These are phyloP conservation scores for Drosophila punjabiensis DNA, from an alignment of 1,140 invertebrate genomes.

Conservation along the genomic window DNA sequence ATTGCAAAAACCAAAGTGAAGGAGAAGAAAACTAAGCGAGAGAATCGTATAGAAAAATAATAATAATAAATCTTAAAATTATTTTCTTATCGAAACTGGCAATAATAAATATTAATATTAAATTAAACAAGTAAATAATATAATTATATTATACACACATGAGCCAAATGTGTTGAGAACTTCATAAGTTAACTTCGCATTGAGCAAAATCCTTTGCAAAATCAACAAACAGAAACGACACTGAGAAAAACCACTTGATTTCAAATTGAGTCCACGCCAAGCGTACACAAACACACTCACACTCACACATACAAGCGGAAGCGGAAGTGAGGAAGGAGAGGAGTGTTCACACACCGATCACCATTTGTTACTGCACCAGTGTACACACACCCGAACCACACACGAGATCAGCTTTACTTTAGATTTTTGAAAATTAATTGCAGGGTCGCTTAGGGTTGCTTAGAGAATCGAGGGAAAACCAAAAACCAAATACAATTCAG, in stretches of 20 bases:
- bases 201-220: constrained; percentile 28
- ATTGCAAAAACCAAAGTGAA: constrained; percentile 11
- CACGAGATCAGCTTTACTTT: constrained; percentile 51
- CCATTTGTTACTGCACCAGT: constrained; percentile 38
- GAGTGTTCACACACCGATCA: constrained; percentile 22
- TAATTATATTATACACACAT: constrained; percentile 46
- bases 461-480: constrained; percentile 21
- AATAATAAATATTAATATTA: constrained; percentile 74
- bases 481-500: constrained; percentile 33
- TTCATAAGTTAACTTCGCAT: constrained; percentile 47
- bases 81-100: constrained; percentile 82
- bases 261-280: constrained; percentile 52
- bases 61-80: constrained; percentile 61
- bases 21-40: constrained; percentile 19
- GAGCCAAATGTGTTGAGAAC: constrained; percentile 35
- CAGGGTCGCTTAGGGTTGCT: constrained; percentile 46
- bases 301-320: background rate
- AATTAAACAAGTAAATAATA: constrained; percentile 47
- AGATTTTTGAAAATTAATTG: constrained; percentile 46
- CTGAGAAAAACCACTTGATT: constrained; percentile 40
- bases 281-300: constrained; percentile 26
- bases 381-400: constrained; percentile 16
- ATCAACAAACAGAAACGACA: constrained; percentile 20
- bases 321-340: constrained; percentile 2
- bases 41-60: constrained; percentile 46